phyloP scores from a whole-genome alignment of 2,888 invertebrate genomes.

The Eumerus sabulonum region DNA sequence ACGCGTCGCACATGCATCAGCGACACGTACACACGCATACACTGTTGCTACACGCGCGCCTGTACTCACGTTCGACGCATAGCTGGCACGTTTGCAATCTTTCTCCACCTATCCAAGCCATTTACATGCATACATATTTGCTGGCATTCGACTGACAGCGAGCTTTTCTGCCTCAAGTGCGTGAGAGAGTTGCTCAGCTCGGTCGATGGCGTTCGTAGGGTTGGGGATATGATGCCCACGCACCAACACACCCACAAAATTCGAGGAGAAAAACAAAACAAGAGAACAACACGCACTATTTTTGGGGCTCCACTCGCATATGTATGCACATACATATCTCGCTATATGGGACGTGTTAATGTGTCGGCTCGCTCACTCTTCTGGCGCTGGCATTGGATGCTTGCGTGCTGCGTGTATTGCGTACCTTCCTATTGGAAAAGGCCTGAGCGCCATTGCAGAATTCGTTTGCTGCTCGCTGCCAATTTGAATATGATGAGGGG shows the following conservation, averaged over 20 bases:
- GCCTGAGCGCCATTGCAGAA: slow-evolving; percentile 74
- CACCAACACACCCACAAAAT: slow-evolving; percentile 4
- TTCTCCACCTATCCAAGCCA: not conserved
- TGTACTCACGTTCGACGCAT: slow-evolving; percentile 4
- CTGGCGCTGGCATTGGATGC: slow-evolving; percentile 44
- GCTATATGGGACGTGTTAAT: slow-evolving; percentile 46
- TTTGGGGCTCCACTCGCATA: no score
- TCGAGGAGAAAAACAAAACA: no score
- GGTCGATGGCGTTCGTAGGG: not conserved
- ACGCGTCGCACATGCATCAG: slow-evolving; percentile 31
- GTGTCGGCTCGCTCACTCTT: slow-evolving; percentile 54
- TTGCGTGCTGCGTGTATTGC: slow-evolving; percentile 74
- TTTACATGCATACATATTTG: not conserved
- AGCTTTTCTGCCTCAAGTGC: slow-evolving; percentile 43
- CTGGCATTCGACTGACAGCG: slow-evolving; percentile 9
- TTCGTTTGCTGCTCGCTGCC: slow-evolving; percentile 70
- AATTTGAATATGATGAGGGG: slow-evolving; percentile 33
- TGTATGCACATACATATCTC: slow-evolving; percentile 2
- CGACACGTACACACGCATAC: not conserved
- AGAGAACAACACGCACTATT: slow-evolving; percentile 56
- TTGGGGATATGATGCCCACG: slow-evolving; percentile 17
- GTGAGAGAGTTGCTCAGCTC: slow-evolving; percentile 23
- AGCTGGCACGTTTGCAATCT: slow-evolving; percentile 35
- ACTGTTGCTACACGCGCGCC: not conserved
- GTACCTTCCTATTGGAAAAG: slow-evolving; percentile 72